Conservation (phyloP, 1,140 invertebrate species). For the Cryptotermes secundus region DNA sequence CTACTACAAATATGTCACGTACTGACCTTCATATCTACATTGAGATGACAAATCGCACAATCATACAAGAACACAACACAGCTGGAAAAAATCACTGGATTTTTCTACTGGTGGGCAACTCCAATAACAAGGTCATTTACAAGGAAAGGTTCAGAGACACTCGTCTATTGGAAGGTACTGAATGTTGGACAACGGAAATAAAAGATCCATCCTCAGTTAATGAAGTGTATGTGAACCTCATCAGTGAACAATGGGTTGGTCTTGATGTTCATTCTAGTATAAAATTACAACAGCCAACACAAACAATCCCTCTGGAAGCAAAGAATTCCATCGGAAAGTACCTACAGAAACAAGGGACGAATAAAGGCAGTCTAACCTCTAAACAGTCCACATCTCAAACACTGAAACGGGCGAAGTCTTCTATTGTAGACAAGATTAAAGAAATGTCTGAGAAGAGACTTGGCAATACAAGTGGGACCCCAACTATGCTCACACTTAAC, state of each 20-base stretch:
- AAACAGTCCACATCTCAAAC: neutral
- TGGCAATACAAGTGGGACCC: neutral
- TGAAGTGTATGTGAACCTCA: constrained; percentile 26
- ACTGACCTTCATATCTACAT: constrained; percentile 1
- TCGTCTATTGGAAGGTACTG: neutral
- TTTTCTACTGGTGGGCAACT: constrained; percentile 52
- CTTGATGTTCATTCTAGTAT: constrained; percentile 19
- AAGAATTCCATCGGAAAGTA: neutral
- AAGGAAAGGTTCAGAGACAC: constrained; percentile 13
- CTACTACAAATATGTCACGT: neutral
- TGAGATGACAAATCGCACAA: constrained; percentile 32
- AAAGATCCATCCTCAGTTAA: neutral
- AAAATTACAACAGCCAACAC: neutral
- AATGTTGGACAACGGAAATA: neutral
- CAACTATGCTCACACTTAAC: neutral
- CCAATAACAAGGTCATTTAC: constrained; percentile 46
- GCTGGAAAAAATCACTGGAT: constrained; percentile 34
- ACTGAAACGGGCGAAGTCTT: neutral
- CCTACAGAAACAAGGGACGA: neutral
- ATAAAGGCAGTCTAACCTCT: too few species aligned
- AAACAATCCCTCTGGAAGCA: neutral
- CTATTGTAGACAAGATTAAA: neutral
- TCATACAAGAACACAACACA: constrained; percentile 32
- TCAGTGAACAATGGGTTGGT: constrained; percentile 32
- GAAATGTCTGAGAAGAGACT: neutral